phyloP scores from a whole-genome alignment of 2,797 vertebrate species.

The Macrochelys suwanniensis region DNA sequence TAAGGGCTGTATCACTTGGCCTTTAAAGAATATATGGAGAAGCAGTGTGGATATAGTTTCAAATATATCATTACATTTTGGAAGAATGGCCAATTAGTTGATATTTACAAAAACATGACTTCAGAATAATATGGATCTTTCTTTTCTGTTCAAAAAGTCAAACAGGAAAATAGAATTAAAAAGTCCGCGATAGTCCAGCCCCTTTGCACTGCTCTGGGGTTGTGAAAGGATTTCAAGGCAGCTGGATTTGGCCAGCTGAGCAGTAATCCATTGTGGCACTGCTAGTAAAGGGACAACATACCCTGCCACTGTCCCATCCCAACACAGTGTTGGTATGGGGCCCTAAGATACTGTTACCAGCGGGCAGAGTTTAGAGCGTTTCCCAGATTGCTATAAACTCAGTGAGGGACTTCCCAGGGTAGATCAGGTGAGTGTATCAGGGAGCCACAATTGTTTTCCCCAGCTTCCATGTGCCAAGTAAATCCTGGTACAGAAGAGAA shows the following conservation, averaged over 20 bases:
- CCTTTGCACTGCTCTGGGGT: neutral
- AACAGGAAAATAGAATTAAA: neutral
- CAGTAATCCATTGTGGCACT: neutral
- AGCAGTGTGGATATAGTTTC: neutral
- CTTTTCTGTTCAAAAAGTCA: neutral
- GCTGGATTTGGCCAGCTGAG: constrained; percentile 10
- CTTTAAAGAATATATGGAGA: neutral
- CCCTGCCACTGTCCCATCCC: neutral
- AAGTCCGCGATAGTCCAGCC: neutral
- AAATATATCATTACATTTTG: neutral
- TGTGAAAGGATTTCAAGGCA: neutral
- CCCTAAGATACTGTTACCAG: neutral
- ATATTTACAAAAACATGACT: neutral
- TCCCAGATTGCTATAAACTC: neutral
- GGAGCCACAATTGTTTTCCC: neutral
- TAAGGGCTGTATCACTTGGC: neutral
- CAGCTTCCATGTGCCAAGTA: neutral
- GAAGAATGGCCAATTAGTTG: too few relatives aligned
- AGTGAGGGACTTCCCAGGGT: neutral
- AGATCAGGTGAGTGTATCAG: neutral
- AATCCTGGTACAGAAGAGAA: neutral
- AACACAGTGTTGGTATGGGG: neutral
- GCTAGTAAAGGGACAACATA: neutral
- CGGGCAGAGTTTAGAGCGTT: neutral
- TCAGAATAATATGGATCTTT: neutral